Evolutionary conservation across 2,113 vertebrate genomes (phyloP).

Genomic region (Cyphomyrus plagiostoma): DNA sequence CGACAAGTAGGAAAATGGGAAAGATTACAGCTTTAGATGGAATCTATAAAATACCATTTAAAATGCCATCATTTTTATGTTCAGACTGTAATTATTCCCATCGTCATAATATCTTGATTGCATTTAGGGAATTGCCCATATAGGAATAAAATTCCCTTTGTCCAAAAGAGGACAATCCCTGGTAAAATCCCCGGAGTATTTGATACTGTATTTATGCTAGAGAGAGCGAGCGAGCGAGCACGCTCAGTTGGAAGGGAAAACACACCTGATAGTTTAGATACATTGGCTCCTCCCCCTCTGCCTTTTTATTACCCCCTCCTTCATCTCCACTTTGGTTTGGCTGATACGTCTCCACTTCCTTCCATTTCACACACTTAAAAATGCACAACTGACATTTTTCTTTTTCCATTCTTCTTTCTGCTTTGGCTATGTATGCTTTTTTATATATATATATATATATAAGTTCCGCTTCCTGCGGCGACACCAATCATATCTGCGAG

Average conservation of each 20-base stretch:
- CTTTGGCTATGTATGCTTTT: neutral
- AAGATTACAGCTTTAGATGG: neutral
- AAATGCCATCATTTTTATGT: neutral
- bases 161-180: neutral
- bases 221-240: neutral
- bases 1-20: neutral
- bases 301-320: neutral
- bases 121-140: slow-evolving; percentile 20
- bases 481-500: neutral
- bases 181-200: neutral
- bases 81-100: slow-evolving; percentile 12
- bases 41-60: neutral
- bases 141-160: slow-evolving; percentile 12
- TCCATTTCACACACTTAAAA: neutral
- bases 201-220: neutral
- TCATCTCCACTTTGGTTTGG: neutral
- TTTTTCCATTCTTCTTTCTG: neutral
- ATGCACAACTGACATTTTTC: slow-evolving; percentile 5
- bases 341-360: neutral
- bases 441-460: neutral
- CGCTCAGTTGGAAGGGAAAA: neutral
- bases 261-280: neutral
- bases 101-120: slow-evolving; percentile 3
- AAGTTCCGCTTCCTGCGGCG: neutral
- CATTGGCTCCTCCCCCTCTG: neutral